phyloP scores from a whole-genome alignment of 2,113 vertebrate species.

The Perccottus glenii region DNA sequence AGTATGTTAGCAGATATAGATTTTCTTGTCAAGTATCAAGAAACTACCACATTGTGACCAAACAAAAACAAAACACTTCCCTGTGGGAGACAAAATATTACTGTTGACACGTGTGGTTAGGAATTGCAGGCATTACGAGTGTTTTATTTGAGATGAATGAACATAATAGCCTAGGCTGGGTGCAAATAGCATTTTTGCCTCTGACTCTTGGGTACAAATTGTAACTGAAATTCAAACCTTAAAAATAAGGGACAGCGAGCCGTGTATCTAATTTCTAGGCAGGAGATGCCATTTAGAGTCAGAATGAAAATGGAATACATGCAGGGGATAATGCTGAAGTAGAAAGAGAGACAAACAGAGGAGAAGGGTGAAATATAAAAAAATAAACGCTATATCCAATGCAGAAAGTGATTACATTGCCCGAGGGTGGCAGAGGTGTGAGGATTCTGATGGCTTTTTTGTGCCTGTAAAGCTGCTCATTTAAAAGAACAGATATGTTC shows the following conservation, averaged over 20 bases:
- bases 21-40: no score
- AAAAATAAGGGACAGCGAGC: constrained; percentile 58
- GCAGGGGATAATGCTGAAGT: constrained; percentile 30
- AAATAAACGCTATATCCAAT: constrained; percentile 72
- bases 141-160: no score
- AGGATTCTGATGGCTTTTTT: constrained; percentile 60
- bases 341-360: constrained; percentile 39
- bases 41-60: no score
- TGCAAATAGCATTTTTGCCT: no score
- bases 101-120: no score
- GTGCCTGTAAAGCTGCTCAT: constrained; percentile 54
- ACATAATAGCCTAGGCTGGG: no score
- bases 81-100: no score
- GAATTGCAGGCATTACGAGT: no score
- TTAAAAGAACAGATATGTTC: constrained; percentile 65
- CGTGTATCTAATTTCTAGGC: constrained; percentile 67
- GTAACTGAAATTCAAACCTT: no score
- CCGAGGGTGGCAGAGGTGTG: constrained; percentile 60
- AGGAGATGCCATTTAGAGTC: constrained; percentile 71
- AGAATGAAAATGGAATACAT: constrained; percentile 65
- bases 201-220: no score
- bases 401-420: constrained; percentile 70
- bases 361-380: constrained; percentile 59
- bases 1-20: no score
- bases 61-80: no score